Conservation (phyloP, 2,113 vertebrate genomes). For the Azemiops feae region DNA sequence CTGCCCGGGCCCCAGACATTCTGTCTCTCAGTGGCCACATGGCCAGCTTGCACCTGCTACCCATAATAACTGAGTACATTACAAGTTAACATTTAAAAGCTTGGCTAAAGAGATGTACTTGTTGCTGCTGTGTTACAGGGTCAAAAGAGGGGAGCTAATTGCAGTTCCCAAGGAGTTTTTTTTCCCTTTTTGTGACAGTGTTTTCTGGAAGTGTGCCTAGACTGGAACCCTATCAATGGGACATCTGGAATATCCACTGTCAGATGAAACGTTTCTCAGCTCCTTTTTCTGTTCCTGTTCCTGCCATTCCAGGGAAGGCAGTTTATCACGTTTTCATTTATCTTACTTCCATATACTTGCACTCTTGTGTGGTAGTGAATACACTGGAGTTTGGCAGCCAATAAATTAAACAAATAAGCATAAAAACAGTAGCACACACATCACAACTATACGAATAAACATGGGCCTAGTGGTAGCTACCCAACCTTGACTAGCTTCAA, state of each 20-base stretch:
- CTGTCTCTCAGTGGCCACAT: no score
- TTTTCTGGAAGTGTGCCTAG: not conserved
- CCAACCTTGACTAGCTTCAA: not conserved
- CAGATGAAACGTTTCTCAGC: not conserved
- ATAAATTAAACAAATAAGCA: not conserved
- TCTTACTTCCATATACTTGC: not conserved
- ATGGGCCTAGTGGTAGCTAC: not conserved
- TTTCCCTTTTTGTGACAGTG: not conserved
- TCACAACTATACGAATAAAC: not conserved
- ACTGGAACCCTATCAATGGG: no score
- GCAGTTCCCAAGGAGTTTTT: not conserved
- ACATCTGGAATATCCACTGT: not conserved
- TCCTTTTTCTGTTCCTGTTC: not conserved
- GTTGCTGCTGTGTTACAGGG: not conserved
- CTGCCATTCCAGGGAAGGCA: not conserved
- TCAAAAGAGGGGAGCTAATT: not conserved
- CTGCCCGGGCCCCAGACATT: no score
- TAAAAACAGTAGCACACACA: not conserved
- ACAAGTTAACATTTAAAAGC: not conserved
- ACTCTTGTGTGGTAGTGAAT: not conserved
- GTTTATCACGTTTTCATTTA: not conserved
- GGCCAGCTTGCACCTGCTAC: no score
- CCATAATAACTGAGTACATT: no score
- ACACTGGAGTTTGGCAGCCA: not conserved
- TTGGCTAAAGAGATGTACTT: not conserved